phyloP scores from a whole-genome alignment of 64 coral and sea anemone species.

The Orbicella faveolata region DNA sequence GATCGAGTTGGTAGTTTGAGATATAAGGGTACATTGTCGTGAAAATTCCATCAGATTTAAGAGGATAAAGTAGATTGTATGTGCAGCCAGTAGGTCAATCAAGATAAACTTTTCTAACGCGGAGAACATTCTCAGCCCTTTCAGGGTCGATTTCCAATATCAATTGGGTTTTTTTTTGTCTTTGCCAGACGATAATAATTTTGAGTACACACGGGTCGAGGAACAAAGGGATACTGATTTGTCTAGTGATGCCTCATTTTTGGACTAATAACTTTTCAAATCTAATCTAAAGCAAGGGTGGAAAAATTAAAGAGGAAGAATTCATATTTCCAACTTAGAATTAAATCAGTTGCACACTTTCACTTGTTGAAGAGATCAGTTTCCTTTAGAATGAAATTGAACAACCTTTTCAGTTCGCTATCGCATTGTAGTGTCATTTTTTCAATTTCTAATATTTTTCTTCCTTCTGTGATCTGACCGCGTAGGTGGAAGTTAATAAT shows the following conservation, averaged over 20 bases:
- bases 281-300: too few relatives aligned
- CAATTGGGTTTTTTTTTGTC: not conserved
- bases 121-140: slow-evolving; percentile 14
- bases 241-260: too few relatives aligned
- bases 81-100: not conserved
- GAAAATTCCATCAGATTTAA: not conserved
- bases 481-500: not conserved
- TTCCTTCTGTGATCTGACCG: too few relatives aligned
- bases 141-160: not conserved
- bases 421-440: not conserved
- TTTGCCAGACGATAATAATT: not conserved
- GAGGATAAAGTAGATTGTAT: not conserved
- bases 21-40: not conserved
- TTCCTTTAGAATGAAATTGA: too few relatives aligned
- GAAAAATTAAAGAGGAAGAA: too few relatives aligned
- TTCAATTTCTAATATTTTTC: not conserved
- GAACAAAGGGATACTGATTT: too few relatives aligned
- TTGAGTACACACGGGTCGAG: too few relatives aligned
- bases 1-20: not conserved
- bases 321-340: too few relatives aligned
- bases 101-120: slow-evolving; percentile 1
- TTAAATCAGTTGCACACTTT: too few relatives aligned
- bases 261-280: too few relatives aligned
- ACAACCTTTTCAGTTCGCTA: too few relatives aligned
- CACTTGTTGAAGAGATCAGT: too few relatives aligned